A percentile compares a stretch with the other conserved stretches of the same genome.
These are phyloP conservation scores for Belonocnema kinseyi DNA, from an alignment of 1,140 invertebrate genomes.

Conservation along the genomic window DNA sequence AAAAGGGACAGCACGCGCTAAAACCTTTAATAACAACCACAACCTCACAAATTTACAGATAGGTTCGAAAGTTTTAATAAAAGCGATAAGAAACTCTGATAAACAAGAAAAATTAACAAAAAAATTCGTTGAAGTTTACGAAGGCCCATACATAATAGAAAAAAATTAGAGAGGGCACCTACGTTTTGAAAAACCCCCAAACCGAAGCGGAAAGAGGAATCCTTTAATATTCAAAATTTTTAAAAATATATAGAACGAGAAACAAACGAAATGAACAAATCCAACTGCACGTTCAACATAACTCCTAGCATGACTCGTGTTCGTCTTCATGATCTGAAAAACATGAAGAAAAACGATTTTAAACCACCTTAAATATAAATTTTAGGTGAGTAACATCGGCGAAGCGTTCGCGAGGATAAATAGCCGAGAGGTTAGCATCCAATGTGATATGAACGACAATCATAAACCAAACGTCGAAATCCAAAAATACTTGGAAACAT, in stretches of 20 bases:
- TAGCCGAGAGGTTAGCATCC: background rate
- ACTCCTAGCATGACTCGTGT: background rate
- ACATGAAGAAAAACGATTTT: background rate
- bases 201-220: no score
- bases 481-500: background rate
- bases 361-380: background rate
- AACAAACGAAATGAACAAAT: background rate
- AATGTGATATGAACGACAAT: background rate
- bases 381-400: background rate
- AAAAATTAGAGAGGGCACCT: no score
- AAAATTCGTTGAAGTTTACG: no score
- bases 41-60: background rate
- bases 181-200: no score
- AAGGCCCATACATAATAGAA: no score
- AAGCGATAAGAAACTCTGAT: no score
- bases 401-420: background rate
- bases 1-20: background rate
- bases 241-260: background rate
- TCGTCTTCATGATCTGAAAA: background rate
- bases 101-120: no score
- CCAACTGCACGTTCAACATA: background rate
- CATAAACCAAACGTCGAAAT: background rate
- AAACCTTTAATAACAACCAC: background rate
- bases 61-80: background rate
- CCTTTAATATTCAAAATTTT: no score